A percentile compares a stretch with the other conserved stretches of the same genome.
These are phyloP conservation scores for Pseudobourletiella spinata DNA, from an alignment of 1,140 invertebrate genomes.

Conservation along the genomic window DNA sequence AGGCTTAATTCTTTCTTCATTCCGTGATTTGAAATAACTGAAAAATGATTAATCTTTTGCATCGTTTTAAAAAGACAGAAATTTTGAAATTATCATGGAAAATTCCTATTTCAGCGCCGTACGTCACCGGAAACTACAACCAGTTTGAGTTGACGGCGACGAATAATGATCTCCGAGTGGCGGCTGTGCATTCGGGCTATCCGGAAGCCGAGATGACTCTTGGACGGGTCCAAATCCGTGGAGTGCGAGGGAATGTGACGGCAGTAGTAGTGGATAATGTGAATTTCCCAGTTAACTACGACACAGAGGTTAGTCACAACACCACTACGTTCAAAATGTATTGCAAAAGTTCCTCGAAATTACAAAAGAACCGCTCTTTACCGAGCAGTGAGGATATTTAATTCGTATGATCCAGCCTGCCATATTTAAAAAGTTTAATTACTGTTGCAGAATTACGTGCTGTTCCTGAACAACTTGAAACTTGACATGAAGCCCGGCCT, in stretches of 20 bases:
- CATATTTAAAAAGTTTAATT: no score
- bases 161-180: constrained; percentile 44
- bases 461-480: not conserved
- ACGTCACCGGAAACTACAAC: constrained; percentile 51
- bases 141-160: constrained; percentile 48
- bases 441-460: not conserved
- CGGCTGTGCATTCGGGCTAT: constrained; percentile 46
- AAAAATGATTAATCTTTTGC: no score
- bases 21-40: no score
- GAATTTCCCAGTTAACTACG: not conserved
- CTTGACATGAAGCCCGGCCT: constrained; percentile 3
- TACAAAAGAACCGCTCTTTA: no score
- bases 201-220: constrained; percentile 40
- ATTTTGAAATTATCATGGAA: no score
- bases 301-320: not conserved
- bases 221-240: constrained; percentile 40
- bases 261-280: constrained; percentile 38
- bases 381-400: no score
- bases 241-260: constrained; percentile 36
- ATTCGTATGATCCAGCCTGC: no score
- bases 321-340: no score
- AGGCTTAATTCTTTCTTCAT: no score
- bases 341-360: no score
- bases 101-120: constrained; percentile 45
- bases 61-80: no score